Conservation (phyloP, 64 coral and sea anemone genomes). For the Porites lutea region DNA sequence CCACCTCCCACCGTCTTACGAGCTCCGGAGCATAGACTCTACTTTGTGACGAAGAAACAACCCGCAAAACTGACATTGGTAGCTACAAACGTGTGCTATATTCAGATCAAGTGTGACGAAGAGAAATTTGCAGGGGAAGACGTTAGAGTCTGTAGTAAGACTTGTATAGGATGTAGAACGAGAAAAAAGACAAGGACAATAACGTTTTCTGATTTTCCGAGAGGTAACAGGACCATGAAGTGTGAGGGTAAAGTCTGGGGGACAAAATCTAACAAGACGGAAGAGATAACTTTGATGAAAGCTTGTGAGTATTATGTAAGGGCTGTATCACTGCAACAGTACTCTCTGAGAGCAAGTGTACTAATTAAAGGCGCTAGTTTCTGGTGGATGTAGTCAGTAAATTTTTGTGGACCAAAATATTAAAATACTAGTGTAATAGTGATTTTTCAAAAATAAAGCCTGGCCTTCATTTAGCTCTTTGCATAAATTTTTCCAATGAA, state of each 20-base stretch:
- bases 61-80: constrained; percentile 4
- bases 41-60: not conserved
- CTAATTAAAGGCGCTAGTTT: no score
- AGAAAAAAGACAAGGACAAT: not conserved
- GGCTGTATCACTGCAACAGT: no score
- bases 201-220: not conserved
- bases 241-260: constrained; percentile 15
- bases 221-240: not conserved
- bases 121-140: not conserved
- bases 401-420: no score
- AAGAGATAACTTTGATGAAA: not conserved
- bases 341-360: no score
- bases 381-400: no score
- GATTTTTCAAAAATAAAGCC: no score
- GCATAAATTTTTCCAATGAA: no score
- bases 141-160: not conserved
- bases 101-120: not conserved
- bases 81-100: not conserved
- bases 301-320: constrained; percentile 21
- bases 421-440: no score
- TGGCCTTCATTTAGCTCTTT: no score
- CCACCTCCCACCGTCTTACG: not conserved
- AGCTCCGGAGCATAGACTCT: not conserved
- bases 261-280: not conserved
- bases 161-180: not conserved